Percentiles rank a stretch among this genome's conserved stretches.
Conservation (phyloP, 2,113 vertebrate species). For the Camelus dromedarius region DNA sequence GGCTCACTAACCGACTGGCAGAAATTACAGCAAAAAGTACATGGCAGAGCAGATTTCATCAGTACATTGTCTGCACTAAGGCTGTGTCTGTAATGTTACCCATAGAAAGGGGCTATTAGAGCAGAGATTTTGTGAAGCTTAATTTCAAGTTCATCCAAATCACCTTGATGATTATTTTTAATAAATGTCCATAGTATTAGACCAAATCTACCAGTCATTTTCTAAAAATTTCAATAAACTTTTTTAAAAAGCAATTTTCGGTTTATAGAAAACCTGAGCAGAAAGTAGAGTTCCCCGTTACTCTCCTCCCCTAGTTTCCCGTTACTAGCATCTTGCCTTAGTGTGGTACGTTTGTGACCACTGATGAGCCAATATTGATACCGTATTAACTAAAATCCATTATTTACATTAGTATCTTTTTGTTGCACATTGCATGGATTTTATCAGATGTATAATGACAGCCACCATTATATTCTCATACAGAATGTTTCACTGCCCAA, state of each 20-base stretch:
- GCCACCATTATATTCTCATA: neutral
- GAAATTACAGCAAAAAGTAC: neutral
- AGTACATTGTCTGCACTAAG: neutral
- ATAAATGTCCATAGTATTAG: neutral
- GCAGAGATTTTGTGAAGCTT: neutral
- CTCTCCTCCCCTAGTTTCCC: neutral
- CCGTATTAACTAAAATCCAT: neutral
- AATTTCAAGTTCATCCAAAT: neutral
- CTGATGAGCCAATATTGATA: neutral
- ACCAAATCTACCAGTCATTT: neutral
- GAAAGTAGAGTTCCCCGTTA: neutral
- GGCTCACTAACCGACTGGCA: neutral
- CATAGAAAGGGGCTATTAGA: fast-evolving
- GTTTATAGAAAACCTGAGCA: neutral
- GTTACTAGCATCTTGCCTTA: neutral
- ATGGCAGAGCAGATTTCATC: too few relatives aligned
- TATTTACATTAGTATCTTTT: neutral
- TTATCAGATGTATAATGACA: neutral
- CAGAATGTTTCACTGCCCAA: neutral
- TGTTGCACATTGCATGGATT: neutral
- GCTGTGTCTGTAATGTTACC: neutral
- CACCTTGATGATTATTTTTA: neutral
- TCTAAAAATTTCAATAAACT: neutral
- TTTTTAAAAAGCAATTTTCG: neutral
- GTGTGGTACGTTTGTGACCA: neutral